These are phyloP conservation scores for Caenorhabditis latens DNA, from an alignment of 1,140 invertebrate genomes.

Conservation along the genomic window DNA sequence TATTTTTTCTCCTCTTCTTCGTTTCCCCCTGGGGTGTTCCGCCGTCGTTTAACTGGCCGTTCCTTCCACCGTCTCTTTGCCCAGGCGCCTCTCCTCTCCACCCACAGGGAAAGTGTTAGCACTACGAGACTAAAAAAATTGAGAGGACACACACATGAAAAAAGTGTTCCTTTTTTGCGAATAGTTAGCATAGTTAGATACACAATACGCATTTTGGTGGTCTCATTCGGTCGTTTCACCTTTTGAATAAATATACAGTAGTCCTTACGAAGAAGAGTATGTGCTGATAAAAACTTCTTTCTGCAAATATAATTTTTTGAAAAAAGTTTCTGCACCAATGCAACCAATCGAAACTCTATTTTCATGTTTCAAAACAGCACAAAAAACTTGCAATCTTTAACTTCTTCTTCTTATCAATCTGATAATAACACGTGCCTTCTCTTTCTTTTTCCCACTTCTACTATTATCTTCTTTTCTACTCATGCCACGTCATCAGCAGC, in stretches of 20 bases:
- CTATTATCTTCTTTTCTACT: conserved; percentile 4
- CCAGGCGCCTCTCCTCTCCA: conserved; percentile 28
- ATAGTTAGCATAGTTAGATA: conserved; percentile 54
- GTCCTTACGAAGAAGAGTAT: neutral
- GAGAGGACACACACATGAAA: neutral
- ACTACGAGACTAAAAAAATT: conserved; percentile 49
- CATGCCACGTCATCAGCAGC: neutral
- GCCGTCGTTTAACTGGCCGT: conserved; percentile 47
- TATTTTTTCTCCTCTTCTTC: conserved; percentile 9
- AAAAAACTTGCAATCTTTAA: neutral
- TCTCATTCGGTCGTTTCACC: neutral
- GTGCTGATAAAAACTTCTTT: too few species aligned
- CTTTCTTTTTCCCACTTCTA: neutral
- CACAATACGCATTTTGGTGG: neutral
- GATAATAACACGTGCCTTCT: conserved; percentile 40
- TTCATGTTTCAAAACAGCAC: neutral
- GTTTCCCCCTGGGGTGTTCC: conserved; percentile 6
- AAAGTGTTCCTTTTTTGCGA: conserved; percentile 38
- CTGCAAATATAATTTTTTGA: too few species aligned
- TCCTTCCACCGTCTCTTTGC: conserved; percentile 55
- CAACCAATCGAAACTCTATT: neutral
- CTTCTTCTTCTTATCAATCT: neutral
- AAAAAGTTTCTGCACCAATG: too few species aligned
- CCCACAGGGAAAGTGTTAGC: conserved; percentile 25
- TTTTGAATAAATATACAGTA: neutral